Conservation (phyloP, 1,140 invertebrate genomes). For the Drosophila quadrilineata region DNA sequence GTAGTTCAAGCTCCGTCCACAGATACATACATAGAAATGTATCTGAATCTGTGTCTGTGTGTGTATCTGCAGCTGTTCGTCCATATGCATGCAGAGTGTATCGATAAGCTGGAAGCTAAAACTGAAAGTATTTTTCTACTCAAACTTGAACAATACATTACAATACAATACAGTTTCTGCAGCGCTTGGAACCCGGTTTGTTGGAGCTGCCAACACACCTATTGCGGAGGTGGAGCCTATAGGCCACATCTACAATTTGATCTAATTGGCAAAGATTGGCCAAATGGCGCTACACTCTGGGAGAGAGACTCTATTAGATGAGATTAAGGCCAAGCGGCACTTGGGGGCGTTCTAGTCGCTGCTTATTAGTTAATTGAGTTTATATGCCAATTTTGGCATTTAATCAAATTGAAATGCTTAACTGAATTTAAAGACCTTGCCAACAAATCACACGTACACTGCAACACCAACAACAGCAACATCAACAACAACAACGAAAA, state of each 20-base stretch:
- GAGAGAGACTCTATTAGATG: no score
- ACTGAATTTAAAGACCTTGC: conserved; percentile 52
- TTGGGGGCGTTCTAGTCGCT: conserved; percentile 46
- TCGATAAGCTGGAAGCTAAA: conserved; percentile 51
- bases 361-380: conserved; percentile 56
- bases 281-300: conserved; percentile 61
- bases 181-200: conserved; percentile 17
- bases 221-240: conserved; percentile 70
- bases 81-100: conserved; percentile 34
- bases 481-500: no score
- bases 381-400: conserved; percentile 31
- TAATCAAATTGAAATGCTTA: conserved; percentile 35
- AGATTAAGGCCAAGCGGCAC: conserved; percentile 32
- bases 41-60: neutral
- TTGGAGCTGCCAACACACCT: conserved; percentile 60
- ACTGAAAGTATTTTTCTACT: no score
- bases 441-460: no score
- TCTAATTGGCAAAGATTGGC: conserved; percentile 67
- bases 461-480: no score
- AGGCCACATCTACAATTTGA: conserved; percentile 47
- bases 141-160: no score
- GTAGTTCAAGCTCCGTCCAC: no score
- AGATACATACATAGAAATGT: conserved; percentile 8
- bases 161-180: conserved; percentile 30
- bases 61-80: no score